phyloP scores from a whole-genome alignment of 2,888 invertebrate genomes.

The Mactromeris polynyma region DNA sequence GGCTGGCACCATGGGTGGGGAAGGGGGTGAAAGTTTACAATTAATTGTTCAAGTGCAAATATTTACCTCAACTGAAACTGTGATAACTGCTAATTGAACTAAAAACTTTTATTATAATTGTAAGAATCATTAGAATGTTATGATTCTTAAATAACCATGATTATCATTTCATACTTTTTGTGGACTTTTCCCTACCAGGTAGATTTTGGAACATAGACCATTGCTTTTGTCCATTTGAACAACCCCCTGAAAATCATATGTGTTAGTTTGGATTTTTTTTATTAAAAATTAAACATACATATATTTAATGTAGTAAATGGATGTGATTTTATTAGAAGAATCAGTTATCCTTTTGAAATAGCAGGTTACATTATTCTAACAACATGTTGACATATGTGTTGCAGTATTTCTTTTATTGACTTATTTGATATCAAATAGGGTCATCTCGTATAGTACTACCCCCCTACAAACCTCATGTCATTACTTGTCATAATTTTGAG shows the following conservation, averaged over 20 bases:
- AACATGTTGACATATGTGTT: no score
- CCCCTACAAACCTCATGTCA: no score
- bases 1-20: background rate
- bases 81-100: background rate
- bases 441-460: no score
- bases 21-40: background rate
- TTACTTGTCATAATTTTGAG: no score
- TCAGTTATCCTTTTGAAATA: no score
- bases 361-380: no score
- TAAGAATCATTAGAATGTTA: background rate
- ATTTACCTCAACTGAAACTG: background rate
- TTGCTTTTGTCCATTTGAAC: background rate
- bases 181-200: background rate
- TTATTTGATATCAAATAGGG: no score
- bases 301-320: background rate
- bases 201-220: background rate
- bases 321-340: background rate
- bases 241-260: background rate
- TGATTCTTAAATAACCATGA: background rate
- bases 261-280: background rate
- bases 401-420: no score
- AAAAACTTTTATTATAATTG: background rate
- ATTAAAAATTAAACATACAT: background rate
- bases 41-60: conserved; percentile 2
- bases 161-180: background rate